phyloP scores from a whole-genome alignment of 2,113 vertebrate species.

The Gorsachius goisagi region DNA sequence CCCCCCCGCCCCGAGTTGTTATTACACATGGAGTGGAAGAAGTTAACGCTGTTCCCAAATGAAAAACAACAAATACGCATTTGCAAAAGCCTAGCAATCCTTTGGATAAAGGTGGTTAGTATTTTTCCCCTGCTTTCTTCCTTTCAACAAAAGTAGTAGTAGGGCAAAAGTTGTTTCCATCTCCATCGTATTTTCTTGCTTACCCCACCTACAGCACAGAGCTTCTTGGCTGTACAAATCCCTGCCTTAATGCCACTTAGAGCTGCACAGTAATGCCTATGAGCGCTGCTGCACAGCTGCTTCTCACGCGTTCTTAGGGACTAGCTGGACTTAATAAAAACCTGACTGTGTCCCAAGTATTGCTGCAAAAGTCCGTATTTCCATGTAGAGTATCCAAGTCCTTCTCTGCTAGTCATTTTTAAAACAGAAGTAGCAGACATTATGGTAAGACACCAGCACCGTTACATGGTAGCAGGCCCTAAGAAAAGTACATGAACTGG shows the following conservation, averaged over 20 bases:
- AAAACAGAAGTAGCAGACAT: neutral
- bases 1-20: neutral
- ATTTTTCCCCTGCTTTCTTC: neutral
- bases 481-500: accelerated
- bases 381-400: neutral
- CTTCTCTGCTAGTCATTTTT: neutral
- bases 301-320: neutral
- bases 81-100: neutral
- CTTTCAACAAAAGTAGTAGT: neutral
- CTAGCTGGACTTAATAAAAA: neutral
- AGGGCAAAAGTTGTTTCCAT: neutral
- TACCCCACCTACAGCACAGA: neutral
- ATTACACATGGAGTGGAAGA: neutral
- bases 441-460: neutral
- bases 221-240: neutral
- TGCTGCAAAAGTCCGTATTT: neutral
- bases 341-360: neutral
- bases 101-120: neutral
- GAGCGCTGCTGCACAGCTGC: neutral
- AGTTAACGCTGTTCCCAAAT: neutral
- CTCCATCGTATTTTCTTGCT: neutral
- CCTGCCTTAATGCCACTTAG: neutral
- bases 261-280: neutral
- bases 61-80: accelerated
- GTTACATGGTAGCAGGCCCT: neutral